These are phyloP conservation scores for Tychaedon coryphoeus DNA, from an alignment of 2,113 vertebrate genomes.

Conservation along the genomic window DNA sequence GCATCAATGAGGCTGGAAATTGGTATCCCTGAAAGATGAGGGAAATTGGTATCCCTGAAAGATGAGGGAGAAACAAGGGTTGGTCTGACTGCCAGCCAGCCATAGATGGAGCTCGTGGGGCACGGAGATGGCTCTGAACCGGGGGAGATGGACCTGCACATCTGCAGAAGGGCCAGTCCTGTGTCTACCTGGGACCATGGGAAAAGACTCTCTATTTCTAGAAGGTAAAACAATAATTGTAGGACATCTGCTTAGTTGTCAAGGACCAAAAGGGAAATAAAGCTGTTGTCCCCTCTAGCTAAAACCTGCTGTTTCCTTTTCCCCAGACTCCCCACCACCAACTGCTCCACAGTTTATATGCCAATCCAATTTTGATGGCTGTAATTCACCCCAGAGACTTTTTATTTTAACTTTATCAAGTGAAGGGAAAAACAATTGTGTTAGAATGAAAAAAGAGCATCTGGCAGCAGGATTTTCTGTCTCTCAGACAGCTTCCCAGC, in stretches of 20 bases:
- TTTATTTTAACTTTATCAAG: slow-evolving; percentile 81
- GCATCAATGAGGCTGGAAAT: not conserved
- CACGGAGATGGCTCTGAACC: not conserved
- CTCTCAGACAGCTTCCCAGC: not conserved
- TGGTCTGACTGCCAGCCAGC: not conserved
- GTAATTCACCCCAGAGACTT: slow-evolving; percentile 68
- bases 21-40: not conserved
- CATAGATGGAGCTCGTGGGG: slow-evolving; percentile 68
- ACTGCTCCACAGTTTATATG: slow-evolving; percentile 76
- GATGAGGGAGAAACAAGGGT: not conserved
- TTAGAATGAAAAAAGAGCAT: slow-evolving; percentile 44
- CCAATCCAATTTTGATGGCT: slow-evolving; percentile 77
- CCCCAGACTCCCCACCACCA: slow-evolving; percentile 76
- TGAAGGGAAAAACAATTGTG: slow-evolving; percentile 63
- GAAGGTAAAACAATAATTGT: slow-evolving; percentile 79
- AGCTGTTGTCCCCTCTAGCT: slow-evolving; percentile 82
- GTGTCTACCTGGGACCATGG: slow-evolving; percentile 51
- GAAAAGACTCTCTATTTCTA: slow-evolving; percentile 54
- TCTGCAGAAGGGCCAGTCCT: slow-evolving; percentile 33
- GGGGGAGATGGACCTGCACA: slow-evolving; percentile 24
- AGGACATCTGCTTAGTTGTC: slow-evolving; percentile 82
- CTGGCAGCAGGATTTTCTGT: slow-evolving; percentile 15
- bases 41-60: not conserved
- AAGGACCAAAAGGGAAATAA: slow-evolving; percentile 84
- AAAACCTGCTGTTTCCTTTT: slow-evolving; percentile 78